Percentiles rank a stretch among this genome's conserved stretches.
Conservation (phyloP, 2,797 vertebrate genomes). For the Cichlasoma orientale region DNA sequence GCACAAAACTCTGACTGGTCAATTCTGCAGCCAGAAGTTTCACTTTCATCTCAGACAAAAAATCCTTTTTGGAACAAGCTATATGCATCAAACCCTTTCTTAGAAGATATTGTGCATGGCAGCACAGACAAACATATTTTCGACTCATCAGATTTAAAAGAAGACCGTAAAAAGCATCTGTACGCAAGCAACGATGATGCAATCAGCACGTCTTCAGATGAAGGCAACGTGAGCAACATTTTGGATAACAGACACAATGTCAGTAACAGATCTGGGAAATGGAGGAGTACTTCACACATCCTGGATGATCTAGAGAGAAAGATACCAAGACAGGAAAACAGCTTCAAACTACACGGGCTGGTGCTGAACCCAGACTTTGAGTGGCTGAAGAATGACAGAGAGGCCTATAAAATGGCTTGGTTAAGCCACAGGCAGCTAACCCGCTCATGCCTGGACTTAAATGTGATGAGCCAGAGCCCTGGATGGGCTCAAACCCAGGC, state of each 20-base stretch:
- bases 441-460: conserved; percentile 92
- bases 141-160: conserved; percentile 75
- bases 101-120: conserved; percentile 87
- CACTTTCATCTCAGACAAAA: conserved; percentile 67
- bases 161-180: conserved; percentile 76
- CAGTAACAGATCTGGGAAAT: conserved; percentile 82
- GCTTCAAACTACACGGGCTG: conserved; percentile 59
- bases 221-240: conserved; percentile 82
- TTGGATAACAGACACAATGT: conserved; percentile 72
- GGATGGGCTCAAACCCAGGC: conserved; percentile 98
- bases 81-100: conserved; percentile 92
- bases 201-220: conserved; percentile 89
- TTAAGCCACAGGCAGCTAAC: conserved; percentile 93
- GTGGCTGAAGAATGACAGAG: conserved; percentile 90
- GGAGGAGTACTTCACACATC: conserved; percentile 92
- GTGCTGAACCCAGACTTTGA: conserved; percentile 84
- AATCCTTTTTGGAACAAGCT: conserved; percentile 95
- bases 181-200: conserved; percentile 80
- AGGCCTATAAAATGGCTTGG: conserved; percentile 97
- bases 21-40: conserved; percentile 58
- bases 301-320: conserved; percentile 83
- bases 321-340: conserved; percentile 59
- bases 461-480: conserved; percentile 88
- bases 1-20: conserved; percentile 64
- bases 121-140: conserved; percentile 64